A percentile compares a stretch with the other conserved stretches of the same genome.
phyloP scores from a whole-genome alignment of 2,797 vertebrate genomes.

The Periophthalmus magnuspinnatus region DNA sequence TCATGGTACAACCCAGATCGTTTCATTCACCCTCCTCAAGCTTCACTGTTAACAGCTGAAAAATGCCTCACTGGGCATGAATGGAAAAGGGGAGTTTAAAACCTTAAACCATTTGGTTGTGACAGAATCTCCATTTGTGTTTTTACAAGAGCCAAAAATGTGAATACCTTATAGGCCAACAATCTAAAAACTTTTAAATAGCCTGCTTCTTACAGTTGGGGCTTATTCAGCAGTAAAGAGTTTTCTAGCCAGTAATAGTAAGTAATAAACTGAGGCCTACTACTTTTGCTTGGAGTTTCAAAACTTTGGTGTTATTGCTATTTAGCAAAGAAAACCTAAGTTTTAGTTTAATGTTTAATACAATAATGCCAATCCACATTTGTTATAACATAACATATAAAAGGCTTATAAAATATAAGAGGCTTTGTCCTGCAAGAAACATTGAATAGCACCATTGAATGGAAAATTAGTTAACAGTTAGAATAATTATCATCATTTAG shows the following conservation, averaged over 20 bases:
- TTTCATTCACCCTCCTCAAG: constrained; percentile 69
- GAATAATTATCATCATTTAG: background rate
- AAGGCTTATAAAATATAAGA: too few relatives aligned
- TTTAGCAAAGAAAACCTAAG: background rate
- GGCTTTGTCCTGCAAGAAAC: background rate
- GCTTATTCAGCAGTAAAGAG: background rate
- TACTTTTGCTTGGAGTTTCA: too few relatives aligned
- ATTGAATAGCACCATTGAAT: background rate
- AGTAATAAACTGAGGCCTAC: background rate
- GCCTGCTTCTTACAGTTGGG: background rate
- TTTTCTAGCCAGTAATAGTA: background rate
- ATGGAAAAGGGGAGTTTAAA: constrained; percentile 49
- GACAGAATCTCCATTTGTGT: background rate
- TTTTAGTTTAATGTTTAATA: background rate
- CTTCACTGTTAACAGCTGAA: constrained; percentile 63
- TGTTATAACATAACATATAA: background rate
- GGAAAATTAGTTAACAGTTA: background rate
- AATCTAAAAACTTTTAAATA: background rate
- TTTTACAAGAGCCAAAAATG: background rate
- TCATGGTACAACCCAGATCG: constrained; percentile 61
- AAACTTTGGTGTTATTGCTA: background rate
- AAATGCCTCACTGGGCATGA: constrained; percentile 63
- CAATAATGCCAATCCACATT: background rate
- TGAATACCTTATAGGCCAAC: background rate
- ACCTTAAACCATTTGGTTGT: constrained; percentile 24